phyloP scores from a whole-genome alignment of 1,140 invertebrate species.

The Antheraea pernyi region DNA sequence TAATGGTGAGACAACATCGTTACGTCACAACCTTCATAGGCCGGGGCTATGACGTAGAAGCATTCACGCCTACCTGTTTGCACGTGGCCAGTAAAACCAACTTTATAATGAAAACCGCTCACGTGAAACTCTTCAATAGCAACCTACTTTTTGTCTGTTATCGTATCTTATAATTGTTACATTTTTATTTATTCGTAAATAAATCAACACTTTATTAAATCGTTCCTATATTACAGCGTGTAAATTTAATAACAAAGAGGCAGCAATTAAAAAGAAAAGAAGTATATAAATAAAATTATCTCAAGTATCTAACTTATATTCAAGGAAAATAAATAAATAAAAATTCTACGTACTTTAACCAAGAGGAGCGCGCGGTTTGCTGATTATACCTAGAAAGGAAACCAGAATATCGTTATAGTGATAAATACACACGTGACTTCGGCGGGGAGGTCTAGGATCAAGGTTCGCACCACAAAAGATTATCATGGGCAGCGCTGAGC shows the following conservation, averaged over 20 bases:
- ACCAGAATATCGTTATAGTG: slow-evolving; percentile 57
- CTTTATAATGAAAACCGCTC: slow-evolving; percentile 27
- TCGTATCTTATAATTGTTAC: background rate
- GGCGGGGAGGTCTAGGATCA: slow-evolving; percentile 58
- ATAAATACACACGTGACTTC: slow-evolving; percentile 34
- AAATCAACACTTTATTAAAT: too few relatives aligned
- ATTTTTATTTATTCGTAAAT: background rate
- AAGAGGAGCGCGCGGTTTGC: slow-evolving; percentile 69
- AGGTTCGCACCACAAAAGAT: slow-evolving; percentile 60
- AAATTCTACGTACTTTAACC: slow-evolving; percentile 71
- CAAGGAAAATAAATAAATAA: slow-evolving; percentile 38
- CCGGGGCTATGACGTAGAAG: slow-evolving; percentile 54
- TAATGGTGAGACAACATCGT: slow-evolving; percentile 50
- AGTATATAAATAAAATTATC: too few relatives aligned
- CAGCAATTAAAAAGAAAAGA: too few relatives aligned
- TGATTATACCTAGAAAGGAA: slow-evolving; percentile 77
- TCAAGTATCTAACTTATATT: too few relatives aligned
- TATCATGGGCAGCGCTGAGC: slow-evolving; percentile 63
- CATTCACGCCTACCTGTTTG: slow-evolving; percentile 52
- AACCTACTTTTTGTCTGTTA: background rate
- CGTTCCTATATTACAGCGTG: too few relatives aligned
- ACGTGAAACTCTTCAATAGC: slow-evolving; percentile 12
- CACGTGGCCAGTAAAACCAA: slow-evolving; percentile 50
- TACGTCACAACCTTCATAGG: slow-evolving; percentile 72
- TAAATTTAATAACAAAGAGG: background rate